Conservation (phyloP, 2,113 vertebrate species). For the Anthoscopus minutus region DNA sequence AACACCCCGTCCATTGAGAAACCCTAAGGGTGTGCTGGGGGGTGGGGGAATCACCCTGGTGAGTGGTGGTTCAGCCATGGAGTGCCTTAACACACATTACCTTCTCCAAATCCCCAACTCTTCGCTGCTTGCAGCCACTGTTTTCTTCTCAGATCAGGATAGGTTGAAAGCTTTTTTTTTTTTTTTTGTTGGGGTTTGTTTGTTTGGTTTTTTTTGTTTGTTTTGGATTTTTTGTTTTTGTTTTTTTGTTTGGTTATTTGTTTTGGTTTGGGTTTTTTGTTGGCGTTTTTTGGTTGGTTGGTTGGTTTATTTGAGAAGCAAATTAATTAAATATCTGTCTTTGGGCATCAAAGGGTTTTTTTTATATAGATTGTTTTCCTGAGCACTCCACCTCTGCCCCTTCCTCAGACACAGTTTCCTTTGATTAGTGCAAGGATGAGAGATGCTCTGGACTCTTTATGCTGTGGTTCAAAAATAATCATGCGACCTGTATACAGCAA, state of each 20-base stretch:
- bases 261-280: not conserved
- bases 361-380: slow-evolving; percentile 57
- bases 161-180: slow-evolving; percentile 23
- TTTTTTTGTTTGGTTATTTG: not conserved
- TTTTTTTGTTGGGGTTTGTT: not conserved
- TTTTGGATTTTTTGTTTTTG: not conserved
- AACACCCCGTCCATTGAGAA: slow-evolving; percentile 93
- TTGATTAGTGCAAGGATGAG: slow-evolving; percentile 24
- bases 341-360: slow-evolving; percentile 64
- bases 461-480: slow-evolving; percentile 10
- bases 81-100: slow-evolving; percentile 79
- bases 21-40: slow-evolving; percentile 66
- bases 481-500: slow-evolving; percentile 11
- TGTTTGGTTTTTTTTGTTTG: not conserved
- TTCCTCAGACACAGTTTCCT: slow-evolving; percentile 39
- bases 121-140: slow-evolving; percentile 62
- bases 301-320: slow-evolving; percentile 54
- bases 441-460: slow-evolving; percentile 26
- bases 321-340: slow-evolving; percentile 62
- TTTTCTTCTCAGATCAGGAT: slow-evolving; percentile 64
- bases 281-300: no score
- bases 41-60: not conserved
- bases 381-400: slow-evolving; percentile 18
- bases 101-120: slow-evolving; percentile 66
- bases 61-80: slow-evolving; percentile 54